Evolutionary conservation across 2,113 vertebrate species (phyloP).

Genomic region (Prionailurus bengalensis): DNA sequence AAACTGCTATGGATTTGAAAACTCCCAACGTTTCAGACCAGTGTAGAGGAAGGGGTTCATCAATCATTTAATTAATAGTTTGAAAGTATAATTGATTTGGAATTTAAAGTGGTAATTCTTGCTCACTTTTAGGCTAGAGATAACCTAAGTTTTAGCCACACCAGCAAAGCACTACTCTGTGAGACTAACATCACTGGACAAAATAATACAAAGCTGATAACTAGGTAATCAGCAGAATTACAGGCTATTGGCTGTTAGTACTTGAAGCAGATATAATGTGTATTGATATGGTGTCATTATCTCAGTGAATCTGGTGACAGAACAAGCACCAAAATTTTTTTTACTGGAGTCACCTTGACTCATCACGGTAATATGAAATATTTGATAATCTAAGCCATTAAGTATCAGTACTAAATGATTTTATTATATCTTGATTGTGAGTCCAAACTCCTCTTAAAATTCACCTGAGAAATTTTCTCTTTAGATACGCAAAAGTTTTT

Average conservation of each 20-base stretch:
- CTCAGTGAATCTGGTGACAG: not conserved
- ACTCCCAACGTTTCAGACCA: not conserved
- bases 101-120: not conserved
- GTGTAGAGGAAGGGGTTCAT: not conserved
- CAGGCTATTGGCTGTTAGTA: not conserved
- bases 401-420: not conserved
- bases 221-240: not conserved
- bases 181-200: not conserved
- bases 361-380: not conserved
- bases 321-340: not conserved
- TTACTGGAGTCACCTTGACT: not conserved
- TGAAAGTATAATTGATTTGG: not conserved
- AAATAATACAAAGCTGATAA: not conserved
- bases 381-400: not conserved
- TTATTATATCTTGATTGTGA: not conserved
- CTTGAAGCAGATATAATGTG: not conserved
- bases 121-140: not conserved
- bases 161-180: not conserved
- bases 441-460: conserved; percentile 2
- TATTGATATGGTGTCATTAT: not conserved
- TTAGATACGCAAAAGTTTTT: not conserved
- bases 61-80: not conserved
- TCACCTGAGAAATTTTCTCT: not conserved
- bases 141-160: not conserved
- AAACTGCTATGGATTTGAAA: not conserved